phyloP scores from a whole-genome alignment of 2,113 vertebrate species.

The Austrofundulus limnaeus region DNA sequence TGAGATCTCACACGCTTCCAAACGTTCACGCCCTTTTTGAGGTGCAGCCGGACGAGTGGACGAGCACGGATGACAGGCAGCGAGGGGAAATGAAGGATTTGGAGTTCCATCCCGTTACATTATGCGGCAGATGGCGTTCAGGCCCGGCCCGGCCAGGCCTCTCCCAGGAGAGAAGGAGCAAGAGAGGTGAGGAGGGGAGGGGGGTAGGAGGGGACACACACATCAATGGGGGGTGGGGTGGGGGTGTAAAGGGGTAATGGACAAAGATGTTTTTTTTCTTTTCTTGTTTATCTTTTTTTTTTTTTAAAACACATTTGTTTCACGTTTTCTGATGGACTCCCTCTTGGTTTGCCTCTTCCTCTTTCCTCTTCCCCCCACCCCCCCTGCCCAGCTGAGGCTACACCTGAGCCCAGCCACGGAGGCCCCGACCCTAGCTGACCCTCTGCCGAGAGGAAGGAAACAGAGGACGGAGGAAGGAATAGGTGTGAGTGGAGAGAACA shows the following conservation, averaged over 20 bases:
- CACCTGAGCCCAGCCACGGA: conserved; percentile 77
- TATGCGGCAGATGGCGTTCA: conserved; percentile 83
- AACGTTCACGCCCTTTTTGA: conserved; percentile 57
- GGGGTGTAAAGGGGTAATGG: conserved; percentile 66
- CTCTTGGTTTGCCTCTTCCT: conserved; percentile 24
- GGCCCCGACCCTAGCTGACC: conserved; percentile 73
- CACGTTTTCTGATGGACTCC: conserved; percentile 39
- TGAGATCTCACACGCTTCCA: conserved; percentile 65
- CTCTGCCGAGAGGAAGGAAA: conserved; percentile 39
- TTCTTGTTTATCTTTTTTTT: conserved; percentile 20
- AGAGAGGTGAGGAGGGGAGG: conserved; percentile 65
- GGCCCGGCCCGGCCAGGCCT: conserved; percentile 77
- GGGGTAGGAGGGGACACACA: no score
- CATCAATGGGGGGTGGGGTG: conserved; percentile 71
- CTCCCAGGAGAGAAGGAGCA: conserved; percentile 74
- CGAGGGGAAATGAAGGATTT: conserved; percentile 82
- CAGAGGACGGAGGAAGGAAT: conserved; percentile 42
- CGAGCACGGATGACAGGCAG: conserved; percentile 76
- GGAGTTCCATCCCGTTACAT: conserved; percentile 82
- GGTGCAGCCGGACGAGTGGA: conserved; percentile 56
- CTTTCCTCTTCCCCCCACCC: conserved; percentile 12
- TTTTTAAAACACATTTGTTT: conserved; percentile 61
- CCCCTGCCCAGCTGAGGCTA: conserved; percentile 70
- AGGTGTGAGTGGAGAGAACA: conserved; percentile 34
- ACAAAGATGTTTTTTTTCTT: conserved; percentile 65